Evolutionary conservation across 30 jellyfish, hydroid and myxozoan species (phyloP).

Genomic region (Turritopsis dohrnii): DNA sequence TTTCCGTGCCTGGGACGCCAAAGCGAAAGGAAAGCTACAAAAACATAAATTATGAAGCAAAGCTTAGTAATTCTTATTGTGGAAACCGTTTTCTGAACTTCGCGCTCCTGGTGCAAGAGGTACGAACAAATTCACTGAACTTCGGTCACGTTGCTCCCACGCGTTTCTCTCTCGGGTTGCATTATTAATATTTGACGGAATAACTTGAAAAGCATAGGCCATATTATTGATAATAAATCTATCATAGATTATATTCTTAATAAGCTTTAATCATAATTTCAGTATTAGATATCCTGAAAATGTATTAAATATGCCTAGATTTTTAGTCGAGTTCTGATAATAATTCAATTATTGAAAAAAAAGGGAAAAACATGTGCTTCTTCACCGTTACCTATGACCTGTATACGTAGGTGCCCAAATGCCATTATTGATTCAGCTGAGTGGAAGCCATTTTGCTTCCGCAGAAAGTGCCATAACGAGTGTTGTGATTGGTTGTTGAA

Average conservation of each 20-base stretch:
- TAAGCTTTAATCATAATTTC: not conserved
- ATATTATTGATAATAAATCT: too few relatives aligned
- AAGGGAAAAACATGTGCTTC: not conserved
- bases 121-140: too few relatives aligned
- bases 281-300: too few relatives aligned
- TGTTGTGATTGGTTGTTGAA: slow-evolving; percentile 14
- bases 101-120: too few relatives aligned
- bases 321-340: not conserved
- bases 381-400: slow-evolving; percentile 5
- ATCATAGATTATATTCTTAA: too few relatives aligned
- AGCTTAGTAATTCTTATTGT: too few relatives aligned
- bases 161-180: not conserved
- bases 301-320: not conserved
- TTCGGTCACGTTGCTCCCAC: not conserved
- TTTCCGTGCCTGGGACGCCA: too few relatives aligned
- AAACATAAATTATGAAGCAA: too few relatives aligned
- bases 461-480: slow-evolving; percentile 14
- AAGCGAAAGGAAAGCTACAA: too few relatives aligned
- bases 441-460: slow-evolving; percentile 24
- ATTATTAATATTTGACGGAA: not conserved
- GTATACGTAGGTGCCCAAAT: slow-evolving; percentile 22
- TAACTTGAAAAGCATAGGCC: not conserved
- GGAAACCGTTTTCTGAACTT: too few relatives aligned
- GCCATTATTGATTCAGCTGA: slow-evolving; percentile 13
- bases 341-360: not conserved